Base-by-base conservation (phyloP, 1,140 invertebrate species). In the Sinella curviseta region DNA sequence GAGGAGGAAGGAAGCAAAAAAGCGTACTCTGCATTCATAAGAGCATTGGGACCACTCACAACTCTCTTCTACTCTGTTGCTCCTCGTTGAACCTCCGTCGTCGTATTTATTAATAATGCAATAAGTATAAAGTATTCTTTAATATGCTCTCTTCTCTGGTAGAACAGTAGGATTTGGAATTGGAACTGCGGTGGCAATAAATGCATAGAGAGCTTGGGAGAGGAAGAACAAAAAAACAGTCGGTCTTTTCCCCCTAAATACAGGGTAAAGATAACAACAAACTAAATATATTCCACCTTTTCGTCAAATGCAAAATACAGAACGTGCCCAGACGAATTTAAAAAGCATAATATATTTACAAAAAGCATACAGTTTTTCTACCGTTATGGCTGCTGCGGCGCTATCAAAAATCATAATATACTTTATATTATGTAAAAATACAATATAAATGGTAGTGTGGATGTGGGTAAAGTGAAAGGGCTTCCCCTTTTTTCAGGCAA, bases 1-100 rank as follows among this genome's bases (percentile, higher is more conserved):
- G 65, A 70, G 65, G 65, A 70, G 65, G 65, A 70, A 70, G 65
- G 65, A 70, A 70, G 65, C 57, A 70, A 24, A 70, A 70, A 70
- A 30, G n/a, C 65, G 8, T 33, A 33, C 65, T 70, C 65, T 14
- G 31, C 30, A 33, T 30, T 70, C 31, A 30, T 60, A 12, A 4
- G 12, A 60, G 3, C 57, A 60, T 8, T 17, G 24, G 57, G 57
- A 60, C 57, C 57, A 60, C 57, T 48, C 39, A 48, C 39, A 48
- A 48, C n/a, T n/a, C n/a, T n/a, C n/a, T n/a, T 48, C 39, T 48
- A 26, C 57, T 65, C 57, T 70, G 28, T 70, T 30, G 65, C 65
- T 70, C 65, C 57, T 65, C 24, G 57, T 60, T 60, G 57, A 60
- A 60, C 12, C 24, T 60, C 57, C 39, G 20, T 48, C 39, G 20